These are phyloP conservation scores for Drosophila elegans DNA, from an alignment of 1,140 invertebrate genomes.

Conservation along the genomic window DNA sequence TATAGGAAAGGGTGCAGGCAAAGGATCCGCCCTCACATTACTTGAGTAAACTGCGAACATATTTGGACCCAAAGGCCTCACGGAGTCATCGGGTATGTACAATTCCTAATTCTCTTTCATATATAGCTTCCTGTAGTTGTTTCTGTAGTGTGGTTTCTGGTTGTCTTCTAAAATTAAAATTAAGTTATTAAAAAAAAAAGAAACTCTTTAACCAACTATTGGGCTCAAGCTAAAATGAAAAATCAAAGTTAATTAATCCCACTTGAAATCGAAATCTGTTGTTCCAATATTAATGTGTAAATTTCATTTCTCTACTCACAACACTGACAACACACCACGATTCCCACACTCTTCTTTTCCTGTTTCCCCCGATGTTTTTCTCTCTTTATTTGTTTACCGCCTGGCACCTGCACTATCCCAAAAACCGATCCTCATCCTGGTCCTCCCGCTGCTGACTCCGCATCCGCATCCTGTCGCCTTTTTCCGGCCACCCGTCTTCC, in stretches of 20 bases:
- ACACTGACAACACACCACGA: constrained; percentile 66
- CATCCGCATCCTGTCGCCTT: constrained; percentile 35
- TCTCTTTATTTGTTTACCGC: constrained; percentile 37
- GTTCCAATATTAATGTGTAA: constrained; percentile 80
- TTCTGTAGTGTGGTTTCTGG: constrained; percentile 35
- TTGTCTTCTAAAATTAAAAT: constrained; percentile 22
- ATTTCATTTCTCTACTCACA: constrained; percentile 81
- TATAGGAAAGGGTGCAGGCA: constrained; percentile 96
- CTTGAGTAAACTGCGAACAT: constrained; percentile 95
- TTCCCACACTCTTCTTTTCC: neutral
- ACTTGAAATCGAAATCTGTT: constrained; percentile 60
- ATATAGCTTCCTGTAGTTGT: constrained; percentile 33
- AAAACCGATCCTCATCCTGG: constrained; percentile 14
- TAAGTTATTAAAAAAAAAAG: neutral
- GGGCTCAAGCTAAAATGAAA: constrained; percentile 14
- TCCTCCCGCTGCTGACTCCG: constrained; percentile 4
- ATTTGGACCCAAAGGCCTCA: constrained; percentile 97
- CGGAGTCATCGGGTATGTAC: constrained; percentile 95
- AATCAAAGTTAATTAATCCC: constrained; percentile 21
- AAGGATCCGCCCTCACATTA: constrained; percentile 98
- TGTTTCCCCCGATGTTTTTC: constrained; percentile 14
- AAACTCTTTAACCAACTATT: constrained; percentile 27
- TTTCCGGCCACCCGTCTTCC: constrained; percentile 26
- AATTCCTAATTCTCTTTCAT: neutral
- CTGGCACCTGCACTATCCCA: constrained; percentile 46